A percentile compares a stretch with the other conserved stretches of the same genome.
Conservation (phyloP, 2,888 invertebrate species). For the Kuschelorhynchus macadamiae region DNA sequence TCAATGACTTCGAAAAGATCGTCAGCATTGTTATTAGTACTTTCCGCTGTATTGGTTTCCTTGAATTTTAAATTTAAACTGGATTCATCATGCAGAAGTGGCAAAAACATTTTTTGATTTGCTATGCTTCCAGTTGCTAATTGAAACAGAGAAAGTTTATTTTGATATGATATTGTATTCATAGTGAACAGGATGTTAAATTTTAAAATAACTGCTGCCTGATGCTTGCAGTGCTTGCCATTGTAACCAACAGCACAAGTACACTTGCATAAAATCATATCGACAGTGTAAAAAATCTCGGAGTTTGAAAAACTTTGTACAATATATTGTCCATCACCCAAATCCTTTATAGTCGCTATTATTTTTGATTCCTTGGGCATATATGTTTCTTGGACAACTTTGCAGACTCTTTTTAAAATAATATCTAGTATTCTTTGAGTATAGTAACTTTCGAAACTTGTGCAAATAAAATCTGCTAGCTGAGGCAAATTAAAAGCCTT, state of each 20-base stretch:
- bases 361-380: no score
- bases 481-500: constrained; percentile 13
- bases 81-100: not conserved
- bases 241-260: not conserved
- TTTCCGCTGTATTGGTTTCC: not conserved
- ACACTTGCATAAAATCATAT: no score
- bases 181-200: constrained; percentile 1
- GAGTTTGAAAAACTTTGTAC: not conserved
- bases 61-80: not conserved
- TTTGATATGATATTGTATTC: constrained; percentile 9
- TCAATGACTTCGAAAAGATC: no score
- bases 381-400: no score
- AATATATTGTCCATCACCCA: not conserved
- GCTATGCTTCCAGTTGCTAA: not conserved
- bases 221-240: constrained; percentile 8
- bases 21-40: no score
- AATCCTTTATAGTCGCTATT: no score
- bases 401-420: constrained; percentile 1
- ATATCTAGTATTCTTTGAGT: constrained; percentile 16
- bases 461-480: not conserved
- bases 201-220: constrained; percentile 6
- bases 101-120: not conserved
- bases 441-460: constrained; percentile 4
- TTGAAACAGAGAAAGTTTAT: not conserved
- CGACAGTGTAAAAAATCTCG: not conserved